phyloP scores from a whole-genome alignment of 2,113 vertebrate species.

The Camelus bactrianus region DNA sequence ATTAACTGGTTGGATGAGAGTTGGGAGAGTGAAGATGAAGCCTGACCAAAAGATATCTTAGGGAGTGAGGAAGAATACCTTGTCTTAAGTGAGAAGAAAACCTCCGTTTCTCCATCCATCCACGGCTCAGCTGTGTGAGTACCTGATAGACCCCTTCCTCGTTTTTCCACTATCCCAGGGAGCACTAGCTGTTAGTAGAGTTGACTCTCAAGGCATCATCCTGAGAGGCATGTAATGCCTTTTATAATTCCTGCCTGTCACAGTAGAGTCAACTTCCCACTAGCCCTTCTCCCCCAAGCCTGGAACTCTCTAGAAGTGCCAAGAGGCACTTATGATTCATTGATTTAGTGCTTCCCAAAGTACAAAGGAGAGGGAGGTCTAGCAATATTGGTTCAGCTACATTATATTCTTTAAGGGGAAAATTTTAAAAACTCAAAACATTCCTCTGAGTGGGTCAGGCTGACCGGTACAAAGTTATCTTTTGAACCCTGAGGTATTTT shows the following conservation, averaged over 20 bases:
- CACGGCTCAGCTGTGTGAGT: not conserved
- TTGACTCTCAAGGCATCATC: not conserved
- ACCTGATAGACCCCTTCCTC: not conserved
- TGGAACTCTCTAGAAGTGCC: not conserved
- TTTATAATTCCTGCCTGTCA: not conserved
- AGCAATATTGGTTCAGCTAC: not conserved
- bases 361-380: not conserved
- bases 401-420: slow-evolving; percentile 51
- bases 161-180: not conserved
- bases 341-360: slow-evolving; percentile 23
- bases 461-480: slow-evolving; percentile 15
- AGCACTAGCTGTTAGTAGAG: not conserved
- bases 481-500: slow-evolving; percentile 24
- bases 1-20: not conserved
- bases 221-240: not conserved
- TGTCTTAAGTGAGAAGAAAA: not conserved
- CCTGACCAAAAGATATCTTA: not conserved
- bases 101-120: not conserved
- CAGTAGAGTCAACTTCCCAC: not conserved
- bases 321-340: not conserved
- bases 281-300: not conserved
- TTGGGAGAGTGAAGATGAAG: not conserved
- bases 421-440: not conserved
- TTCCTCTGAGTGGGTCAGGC: slow-evolving; percentile 25
- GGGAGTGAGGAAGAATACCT: not conserved